These are phyloP conservation scores for Zosterops borbonicus DNA, from an alignment of 2,113 vertebrate genomes.

Conservation along the genomic window DNA sequence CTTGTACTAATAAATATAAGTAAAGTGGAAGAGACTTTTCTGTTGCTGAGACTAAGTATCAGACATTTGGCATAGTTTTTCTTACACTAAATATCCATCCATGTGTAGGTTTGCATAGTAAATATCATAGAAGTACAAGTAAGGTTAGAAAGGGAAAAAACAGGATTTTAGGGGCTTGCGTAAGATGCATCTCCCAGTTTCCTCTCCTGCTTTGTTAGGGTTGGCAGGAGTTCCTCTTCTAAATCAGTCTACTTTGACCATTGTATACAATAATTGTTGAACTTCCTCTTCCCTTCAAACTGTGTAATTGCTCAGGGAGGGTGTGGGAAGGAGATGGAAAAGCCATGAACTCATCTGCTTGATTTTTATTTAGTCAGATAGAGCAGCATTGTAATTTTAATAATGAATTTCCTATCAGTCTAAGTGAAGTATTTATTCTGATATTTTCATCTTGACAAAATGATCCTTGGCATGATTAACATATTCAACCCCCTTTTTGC, in stretches of 20 bases:
- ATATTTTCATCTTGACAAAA: background rate
- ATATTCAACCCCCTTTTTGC: background rate
- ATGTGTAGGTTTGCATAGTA: background rate
- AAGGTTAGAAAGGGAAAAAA: background rate
- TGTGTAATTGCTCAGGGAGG: background rate
- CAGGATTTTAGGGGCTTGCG: background rate
- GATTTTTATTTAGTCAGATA: background rate
- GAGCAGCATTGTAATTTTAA: background rate
- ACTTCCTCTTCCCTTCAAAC: constrained; percentile 16
- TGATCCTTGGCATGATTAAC: background rate
- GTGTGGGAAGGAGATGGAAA: constrained; percentile 25
- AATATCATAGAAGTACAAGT: background rate
- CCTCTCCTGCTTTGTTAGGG: constrained; percentile 3
- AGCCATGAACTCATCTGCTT: background rate
- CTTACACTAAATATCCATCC: background rate
- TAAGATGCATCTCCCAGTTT: background rate
- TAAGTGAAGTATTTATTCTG: background rate
- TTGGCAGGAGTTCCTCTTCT: constrained; percentile 17
- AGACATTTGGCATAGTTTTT: background rate
- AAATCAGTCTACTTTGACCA: background rate
- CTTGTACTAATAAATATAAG: background rate
- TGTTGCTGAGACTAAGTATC: background rate
- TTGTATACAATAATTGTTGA: background rate
- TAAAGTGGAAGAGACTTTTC: background rate
- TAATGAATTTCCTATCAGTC: background rate